These are phyloP conservation scores for Colaptes auratus DNA, from an alignment of 2,113 vertebrate genomes.

Conservation along the genomic window DNA sequence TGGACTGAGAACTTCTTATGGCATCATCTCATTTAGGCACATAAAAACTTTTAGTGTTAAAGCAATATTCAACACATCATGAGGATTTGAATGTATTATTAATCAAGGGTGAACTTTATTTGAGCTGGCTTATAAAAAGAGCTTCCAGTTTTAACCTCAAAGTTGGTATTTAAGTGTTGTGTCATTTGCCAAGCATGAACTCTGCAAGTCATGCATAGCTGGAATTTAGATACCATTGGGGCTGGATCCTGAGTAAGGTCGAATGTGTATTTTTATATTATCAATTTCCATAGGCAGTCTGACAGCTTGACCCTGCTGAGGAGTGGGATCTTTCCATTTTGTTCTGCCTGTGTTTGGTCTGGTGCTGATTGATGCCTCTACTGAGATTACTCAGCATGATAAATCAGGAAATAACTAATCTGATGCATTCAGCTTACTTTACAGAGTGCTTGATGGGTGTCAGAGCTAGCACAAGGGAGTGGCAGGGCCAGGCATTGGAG, in stretches of 20 bases:
- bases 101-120: not conserved
- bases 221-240: not conserved
- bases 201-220: not conserved
- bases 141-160: not conserved
- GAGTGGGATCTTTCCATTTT: not conserved
- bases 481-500: not conserved
- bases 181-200: not conserved
- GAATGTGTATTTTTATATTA: not conserved
- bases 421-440: not conserved
- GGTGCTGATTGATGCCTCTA: rapidly evolving
- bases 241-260: not conserved
- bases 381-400: slow-evolving; percentile 16
- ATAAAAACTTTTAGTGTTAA: not conserved
- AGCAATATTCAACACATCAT: not conserved
- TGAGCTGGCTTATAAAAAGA: not conserved
- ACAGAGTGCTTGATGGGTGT: not conserved
- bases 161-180: not conserved
- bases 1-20: not conserved
- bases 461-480: not conserved
- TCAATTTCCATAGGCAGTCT: not conserved
- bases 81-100: not conserved
- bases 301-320: not conserved
- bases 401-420: not conserved
- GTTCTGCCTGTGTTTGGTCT: not conserved
- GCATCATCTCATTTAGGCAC: not conserved